Conservation (phyloP, 1,140 invertebrate species). For the Anoplophora glabripennis region DNA sequence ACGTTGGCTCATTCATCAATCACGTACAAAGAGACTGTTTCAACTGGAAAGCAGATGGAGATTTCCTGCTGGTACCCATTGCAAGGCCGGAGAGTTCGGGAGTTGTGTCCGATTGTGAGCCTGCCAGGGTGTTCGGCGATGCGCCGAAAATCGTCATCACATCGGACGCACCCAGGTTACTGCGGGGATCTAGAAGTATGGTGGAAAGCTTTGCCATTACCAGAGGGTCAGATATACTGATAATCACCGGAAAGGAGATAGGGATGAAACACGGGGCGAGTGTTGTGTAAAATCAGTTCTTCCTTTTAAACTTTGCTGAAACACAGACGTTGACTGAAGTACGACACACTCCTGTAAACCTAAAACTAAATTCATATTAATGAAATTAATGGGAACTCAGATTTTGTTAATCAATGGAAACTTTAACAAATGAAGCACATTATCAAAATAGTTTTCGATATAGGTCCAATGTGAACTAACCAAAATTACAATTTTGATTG, state of each 20-base stretch:
- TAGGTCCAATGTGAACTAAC: too few relatives aligned
- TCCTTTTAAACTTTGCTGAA: neutral
- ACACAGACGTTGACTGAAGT: too few relatives aligned
- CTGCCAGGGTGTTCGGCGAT: slow-evolving; percentile 28
- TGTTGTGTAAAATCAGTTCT: slow-evolving; percentile 23
- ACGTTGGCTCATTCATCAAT: slow-evolving; percentile 42
- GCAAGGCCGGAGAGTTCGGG: slow-evolving; percentile 41
- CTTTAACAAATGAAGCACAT: too few relatives aligned
- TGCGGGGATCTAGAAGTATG: slow-evolving; percentile 42
- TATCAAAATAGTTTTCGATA: too few relatives aligned
- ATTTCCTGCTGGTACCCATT: slow-evolving; percentile 44
- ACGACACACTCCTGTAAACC: too few relatives aligned
- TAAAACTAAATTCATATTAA: neutral
- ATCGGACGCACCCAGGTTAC: slow-evolving; percentile 27
- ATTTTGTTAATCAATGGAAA: too few relatives aligned
- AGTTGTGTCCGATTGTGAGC: slow-evolving; percentile 34
- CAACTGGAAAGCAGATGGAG: slow-evolving; percentile 33
- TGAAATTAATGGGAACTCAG: neutral
- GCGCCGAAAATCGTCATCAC: slow-evolving; percentile 32
- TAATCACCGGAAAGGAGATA: slow-evolving; percentile 32
- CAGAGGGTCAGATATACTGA: slow-evolving; percentile 40
- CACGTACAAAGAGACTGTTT: slow-evolving; percentile 37
- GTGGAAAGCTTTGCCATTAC: slow-evolving; percentile 41
- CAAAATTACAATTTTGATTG: too few relatives aligned
- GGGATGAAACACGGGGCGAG: slow-evolving; percentile 42